Percentiles rank a stretch among this genome's conserved stretches.
These are phyloP conservation scores for Chymomyza procnemis DNA, from an alignment of 2,888 invertebrate genomes.

Conservation along the genomic window DNA sequence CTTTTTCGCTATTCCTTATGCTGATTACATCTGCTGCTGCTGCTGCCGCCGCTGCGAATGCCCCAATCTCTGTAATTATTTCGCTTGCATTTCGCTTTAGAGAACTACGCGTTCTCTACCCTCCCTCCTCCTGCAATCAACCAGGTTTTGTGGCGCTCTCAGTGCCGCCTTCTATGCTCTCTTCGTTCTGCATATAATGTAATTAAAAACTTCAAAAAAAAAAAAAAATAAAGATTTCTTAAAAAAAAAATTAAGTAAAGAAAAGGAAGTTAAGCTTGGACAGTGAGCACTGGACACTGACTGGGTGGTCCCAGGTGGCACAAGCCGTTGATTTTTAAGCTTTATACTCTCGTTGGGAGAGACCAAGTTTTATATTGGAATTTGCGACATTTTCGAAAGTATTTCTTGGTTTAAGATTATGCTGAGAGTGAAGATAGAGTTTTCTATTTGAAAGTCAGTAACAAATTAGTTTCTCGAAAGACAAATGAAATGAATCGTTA, in stretches of 20 bases:
- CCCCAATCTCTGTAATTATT: conserved; percentile 62
- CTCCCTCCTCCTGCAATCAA: background rate
- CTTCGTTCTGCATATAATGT: conserved; percentile 71
- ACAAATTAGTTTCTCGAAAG: too few relatives aligned
- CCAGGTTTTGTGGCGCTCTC: conserved; percentile 21
- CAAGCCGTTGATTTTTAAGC: background rate
- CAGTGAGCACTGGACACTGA: background rate
- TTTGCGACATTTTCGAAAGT: background rate
- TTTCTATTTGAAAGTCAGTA: too few relatives aligned
- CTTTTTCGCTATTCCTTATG: conserved; percentile 19
- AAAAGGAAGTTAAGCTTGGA: conserved; percentile 1
- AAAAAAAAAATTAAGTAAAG: background rate
- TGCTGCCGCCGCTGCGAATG: conserved; percentile 34
- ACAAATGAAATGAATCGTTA: too few relatives aligned
- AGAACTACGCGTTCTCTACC: background rate
- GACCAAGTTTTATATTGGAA: background rate
- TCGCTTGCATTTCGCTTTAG: conserved; percentile 34
- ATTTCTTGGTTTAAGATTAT: too few relatives aligned
- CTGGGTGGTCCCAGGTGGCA: background rate
- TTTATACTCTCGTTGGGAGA: background rate
- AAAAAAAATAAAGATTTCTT: background rate
- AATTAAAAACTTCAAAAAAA: conserved; percentile 50
- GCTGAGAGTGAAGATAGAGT: too few relatives aligned
- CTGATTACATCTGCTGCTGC: conserved; percentile 58
- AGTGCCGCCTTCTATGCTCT: conserved; percentile 28